phyloP scores from a whole-genome alignment of 2,797 vertebrate species.

The Borostomias antarcticus region DNA sequence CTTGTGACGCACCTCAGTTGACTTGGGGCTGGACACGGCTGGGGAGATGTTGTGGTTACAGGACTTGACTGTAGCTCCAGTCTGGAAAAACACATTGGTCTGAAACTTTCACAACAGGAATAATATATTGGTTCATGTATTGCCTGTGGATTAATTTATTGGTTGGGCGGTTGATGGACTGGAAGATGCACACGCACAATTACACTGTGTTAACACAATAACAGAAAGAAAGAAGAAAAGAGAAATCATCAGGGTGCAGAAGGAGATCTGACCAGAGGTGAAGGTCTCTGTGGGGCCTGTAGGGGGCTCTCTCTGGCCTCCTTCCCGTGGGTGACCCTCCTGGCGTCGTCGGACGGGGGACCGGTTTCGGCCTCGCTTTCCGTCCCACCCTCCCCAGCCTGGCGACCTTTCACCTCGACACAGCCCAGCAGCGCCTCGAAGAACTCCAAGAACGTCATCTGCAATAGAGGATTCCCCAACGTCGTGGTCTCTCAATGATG shows the following conservation, averaged over 20 bases:
- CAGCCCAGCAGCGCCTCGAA: slow-evolving; percentile 88
- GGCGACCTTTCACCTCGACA: slow-evolving; percentile 67
- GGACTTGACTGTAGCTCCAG: slow-evolving; percentile 17
- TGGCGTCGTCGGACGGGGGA: background rate
- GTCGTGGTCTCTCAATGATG: background rate
- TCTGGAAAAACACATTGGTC: slow-evolving; percentile 1
- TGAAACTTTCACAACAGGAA: too few relatives aligned
- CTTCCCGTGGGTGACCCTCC: background rate
- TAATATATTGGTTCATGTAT: too few relatives aligned
- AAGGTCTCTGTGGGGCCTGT: slow-evolving; percentile 5
- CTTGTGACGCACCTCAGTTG: slow-evolving; percentile 31
- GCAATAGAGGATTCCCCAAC: slow-evolving; percentile 27
- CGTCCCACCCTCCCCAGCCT: slow-evolving; percentile 2
- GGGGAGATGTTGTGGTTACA: slow-evolving; percentile 2
- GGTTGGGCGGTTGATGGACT: background rate
- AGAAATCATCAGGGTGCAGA: background rate
- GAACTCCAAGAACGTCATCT: slow-evolving; percentile 95
- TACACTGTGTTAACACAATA: background rate
- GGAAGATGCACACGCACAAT: background rate
- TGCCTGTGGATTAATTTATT: background rate
- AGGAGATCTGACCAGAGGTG: slow-evolving; percentile 40
- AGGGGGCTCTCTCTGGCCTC: slow-evolving; percentile 8
- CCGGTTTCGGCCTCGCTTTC: background rate
- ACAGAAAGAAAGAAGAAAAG: background rate
- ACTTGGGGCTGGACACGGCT: slow-evolving; percentile 20